These are phyloP conservation scores for Capromys pilorides DNA, from an alignment of 2,797 vertebrate genomes.

Conservation along the genomic window DNA sequence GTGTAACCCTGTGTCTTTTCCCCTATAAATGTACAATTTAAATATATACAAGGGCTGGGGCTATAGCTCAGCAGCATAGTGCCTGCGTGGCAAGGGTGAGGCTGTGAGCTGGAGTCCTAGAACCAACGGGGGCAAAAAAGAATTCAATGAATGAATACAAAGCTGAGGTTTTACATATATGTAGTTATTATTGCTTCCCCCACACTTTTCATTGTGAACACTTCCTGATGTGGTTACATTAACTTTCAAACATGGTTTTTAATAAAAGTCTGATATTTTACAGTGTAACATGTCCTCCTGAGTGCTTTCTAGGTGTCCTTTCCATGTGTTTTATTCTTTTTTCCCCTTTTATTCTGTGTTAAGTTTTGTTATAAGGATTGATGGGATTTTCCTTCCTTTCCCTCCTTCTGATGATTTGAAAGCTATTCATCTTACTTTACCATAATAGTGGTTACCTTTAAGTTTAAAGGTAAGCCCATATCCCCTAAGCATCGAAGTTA, in stretches of 20 bases:
- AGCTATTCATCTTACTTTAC: slow-evolving; percentile 49
- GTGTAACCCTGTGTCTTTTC: not conserved
- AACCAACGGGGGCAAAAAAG: no score
- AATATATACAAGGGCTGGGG: not conserved
- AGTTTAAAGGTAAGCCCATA: slow-evolving; percentile 29
- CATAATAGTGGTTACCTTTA: not conserved
- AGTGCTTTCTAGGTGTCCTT: slow-evolving; percentile 7
- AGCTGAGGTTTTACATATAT: not conserved
- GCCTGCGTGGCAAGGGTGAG: no score
- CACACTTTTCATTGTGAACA: not conserved
- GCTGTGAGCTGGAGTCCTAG: no score
- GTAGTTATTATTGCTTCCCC: not conserved
- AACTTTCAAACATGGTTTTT: not conserved
- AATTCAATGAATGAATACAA: not conserved
- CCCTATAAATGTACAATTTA: not conserved
- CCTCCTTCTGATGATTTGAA: slow-evolving; percentile 40
- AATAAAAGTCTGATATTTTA: not conserved
- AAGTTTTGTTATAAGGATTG: slow-evolving; percentile 27
- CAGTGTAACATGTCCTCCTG: not conserved
- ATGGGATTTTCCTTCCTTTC: slow-evolving; percentile 38
- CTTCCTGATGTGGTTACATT: not conserved
- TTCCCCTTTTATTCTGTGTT: slow-evolving; percentile 49
- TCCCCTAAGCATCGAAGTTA: not conserved
- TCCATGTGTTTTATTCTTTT: not conserved
- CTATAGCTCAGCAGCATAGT: no score